Conservation (phyloP, 2,797 vertebrate genomes). For the Parauchenoglanis ngamensis region DNA sequence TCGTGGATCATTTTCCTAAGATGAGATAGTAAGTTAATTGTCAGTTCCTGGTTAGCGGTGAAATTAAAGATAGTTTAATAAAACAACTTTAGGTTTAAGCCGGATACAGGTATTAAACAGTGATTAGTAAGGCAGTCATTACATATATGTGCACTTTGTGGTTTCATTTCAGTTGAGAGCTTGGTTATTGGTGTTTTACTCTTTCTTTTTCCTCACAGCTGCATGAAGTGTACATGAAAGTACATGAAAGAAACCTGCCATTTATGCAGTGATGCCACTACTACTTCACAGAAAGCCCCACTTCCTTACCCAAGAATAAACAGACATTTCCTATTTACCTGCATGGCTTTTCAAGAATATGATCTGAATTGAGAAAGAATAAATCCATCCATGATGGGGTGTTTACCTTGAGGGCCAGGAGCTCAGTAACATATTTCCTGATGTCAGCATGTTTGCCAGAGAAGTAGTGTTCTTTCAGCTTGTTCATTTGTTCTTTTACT, state of each 20-base stretch:
- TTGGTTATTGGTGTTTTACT: neutral
- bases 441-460: slow-evolving; percentile 44
- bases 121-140: neutral
- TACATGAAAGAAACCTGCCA: neutral
- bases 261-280: neutral
- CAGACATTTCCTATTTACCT: neutral
- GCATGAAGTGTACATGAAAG: neutral
- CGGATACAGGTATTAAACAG: neutral
- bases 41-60: neutral
- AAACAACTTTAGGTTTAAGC: neutral
- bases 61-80: neutral
- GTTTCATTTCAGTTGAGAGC: neutral
- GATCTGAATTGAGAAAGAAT: neutral
- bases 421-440: slow-evolving; percentile 31
- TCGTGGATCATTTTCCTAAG: slow-evolving; percentile 46
- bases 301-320: slow-evolving; percentile 1
- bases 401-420: slow-evolving; percentile 52
- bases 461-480: slow-evolving; percentile 51
- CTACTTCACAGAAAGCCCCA: neutral
- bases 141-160: too few species aligned
- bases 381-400: neutral
- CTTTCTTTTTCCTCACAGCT: neutral
- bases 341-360: neutral
- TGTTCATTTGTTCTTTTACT: slow-evolving; percentile 42
- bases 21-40: slow-evolving; percentile 8